Percentiles rank a stretch among this genome's conserved stretches.
These are phyloP conservation scores for Platyrinchus mystaceus DNA, from an alignment of 2,797 vertebrate genomes.

Conservation along the genomic window DNA sequence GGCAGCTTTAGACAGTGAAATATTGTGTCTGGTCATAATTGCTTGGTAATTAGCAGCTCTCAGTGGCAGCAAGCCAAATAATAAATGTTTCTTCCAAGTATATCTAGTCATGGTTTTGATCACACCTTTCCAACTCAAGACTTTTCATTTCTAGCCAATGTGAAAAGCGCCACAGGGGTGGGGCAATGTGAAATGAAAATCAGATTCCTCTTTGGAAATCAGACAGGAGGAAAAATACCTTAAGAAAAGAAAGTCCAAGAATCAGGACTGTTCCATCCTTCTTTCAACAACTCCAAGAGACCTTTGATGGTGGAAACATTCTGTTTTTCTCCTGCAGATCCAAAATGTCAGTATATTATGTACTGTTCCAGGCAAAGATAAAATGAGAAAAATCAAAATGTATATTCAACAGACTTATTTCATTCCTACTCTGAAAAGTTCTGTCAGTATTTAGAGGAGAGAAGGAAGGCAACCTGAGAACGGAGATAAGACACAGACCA, in stretches of 20 bases:
- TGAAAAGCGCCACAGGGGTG: background rate
- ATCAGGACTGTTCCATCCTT: background rate
- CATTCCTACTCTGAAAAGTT: background rate
- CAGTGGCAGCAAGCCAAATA: background rate
- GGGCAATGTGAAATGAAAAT: background rate
- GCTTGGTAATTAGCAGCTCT: conserved; percentile 38
- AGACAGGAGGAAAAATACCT: conserved; percentile 12
- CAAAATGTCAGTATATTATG: background rate
- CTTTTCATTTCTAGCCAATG: background rate
- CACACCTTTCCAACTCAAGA: conserved; percentile 32
- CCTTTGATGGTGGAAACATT: background rate
- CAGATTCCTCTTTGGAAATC: background rate
- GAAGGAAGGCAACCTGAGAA: background rate
- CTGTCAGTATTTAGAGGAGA: background rate
- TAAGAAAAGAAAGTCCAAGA: background rate
- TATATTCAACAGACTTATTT: background rate
- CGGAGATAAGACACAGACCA: background rate
- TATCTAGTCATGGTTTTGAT: conserved; percentile 47
- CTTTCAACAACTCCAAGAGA: conserved; percentile 2
- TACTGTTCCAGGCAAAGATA: background rate
- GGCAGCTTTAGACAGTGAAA: conserved; percentile 2
- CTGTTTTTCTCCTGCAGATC: background rate
- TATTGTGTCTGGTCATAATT: conserved; percentile 25
- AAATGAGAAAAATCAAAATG: background rate
- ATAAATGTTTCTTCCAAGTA: conserved; percentile 30